Evolutionary conservation across 2,888 invertebrate species (phyloP).

Genomic region (Hedya salicella): DNA sequence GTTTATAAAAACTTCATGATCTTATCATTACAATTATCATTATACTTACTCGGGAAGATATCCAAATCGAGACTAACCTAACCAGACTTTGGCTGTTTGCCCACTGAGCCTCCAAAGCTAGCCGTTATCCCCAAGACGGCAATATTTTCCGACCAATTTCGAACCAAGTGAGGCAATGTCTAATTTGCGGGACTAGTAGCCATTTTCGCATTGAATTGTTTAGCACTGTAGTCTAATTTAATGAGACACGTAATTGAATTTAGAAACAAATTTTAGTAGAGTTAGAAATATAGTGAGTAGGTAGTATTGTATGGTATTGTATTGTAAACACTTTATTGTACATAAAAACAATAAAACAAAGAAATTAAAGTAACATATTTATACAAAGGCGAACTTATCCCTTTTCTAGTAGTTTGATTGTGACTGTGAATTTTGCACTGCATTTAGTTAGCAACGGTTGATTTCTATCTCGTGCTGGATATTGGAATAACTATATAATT

Average conservation of each 20-base stretch:
- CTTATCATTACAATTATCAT: constrained; percentile 21
- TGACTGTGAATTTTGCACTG: too few species aligned
- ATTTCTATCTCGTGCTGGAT: too few species aligned
- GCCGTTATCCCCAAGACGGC: constrained; percentile 46
- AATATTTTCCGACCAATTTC: constrained; percentile 45
- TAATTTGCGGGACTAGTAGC: constrained; percentile 33
- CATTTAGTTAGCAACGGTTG: too few species aligned
- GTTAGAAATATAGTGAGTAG: background rate
- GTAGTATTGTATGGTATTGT: background rate
- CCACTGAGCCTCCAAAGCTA: constrained; percentile 45
- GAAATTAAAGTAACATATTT: too few species aligned
- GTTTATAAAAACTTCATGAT: background rate
- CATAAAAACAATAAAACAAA: background rate
- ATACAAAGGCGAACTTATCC: too few species aligned
- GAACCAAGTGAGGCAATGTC: constrained; percentile 38
- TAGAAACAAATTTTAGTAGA: constrained; percentile 12
- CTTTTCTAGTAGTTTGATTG: too few species aligned
- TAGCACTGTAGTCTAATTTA: constrained; percentile 18
- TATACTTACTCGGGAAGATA: constrained; percentile 46
- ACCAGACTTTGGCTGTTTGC: constrained; percentile 62
- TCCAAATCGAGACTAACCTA: constrained; percentile 53
- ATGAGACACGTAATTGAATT: constrained; percentile 10
- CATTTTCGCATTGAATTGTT: constrained; percentile 27
- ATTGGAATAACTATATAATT: too few species aligned
- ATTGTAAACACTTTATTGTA: background rate